These are phyloP conservation scores for Octonoba sinensis DNA, from an alignment of 2,888 invertebrate genomes.

Conservation along the genomic window DNA sequence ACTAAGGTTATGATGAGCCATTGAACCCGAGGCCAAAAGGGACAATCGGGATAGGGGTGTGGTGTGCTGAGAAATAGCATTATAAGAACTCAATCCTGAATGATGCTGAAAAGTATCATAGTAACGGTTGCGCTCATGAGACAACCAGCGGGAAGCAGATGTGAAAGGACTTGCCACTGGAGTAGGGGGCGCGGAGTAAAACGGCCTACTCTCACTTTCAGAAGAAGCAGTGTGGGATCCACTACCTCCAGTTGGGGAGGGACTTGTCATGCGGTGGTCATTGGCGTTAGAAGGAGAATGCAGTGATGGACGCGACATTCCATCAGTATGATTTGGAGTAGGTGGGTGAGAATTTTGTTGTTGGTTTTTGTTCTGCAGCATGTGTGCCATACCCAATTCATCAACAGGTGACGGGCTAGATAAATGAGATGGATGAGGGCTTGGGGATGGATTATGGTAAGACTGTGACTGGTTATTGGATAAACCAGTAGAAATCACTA, in stretches of 20 bases:
- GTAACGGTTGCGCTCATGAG: conserved; percentile 56
- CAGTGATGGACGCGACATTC: conserved; percentile 37
- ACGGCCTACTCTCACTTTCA: conserved; percentile 55
- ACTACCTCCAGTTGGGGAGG: conserved; percentile 27
- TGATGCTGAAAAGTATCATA: conserved; percentile 63
- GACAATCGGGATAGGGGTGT: conserved; percentile 61
- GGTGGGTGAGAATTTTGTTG: conserved; percentile 59
- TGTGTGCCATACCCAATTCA: conserved; percentile 47
- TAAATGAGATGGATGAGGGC: conserved; percentile 54
- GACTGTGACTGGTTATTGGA: conserved; percentile 50
- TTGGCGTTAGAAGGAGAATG: conserved; percentile 43
- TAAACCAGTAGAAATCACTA: conserved; percentile 44
- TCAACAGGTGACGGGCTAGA: conserved; percentile 62
- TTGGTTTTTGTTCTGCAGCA: conserved; percentile 48
- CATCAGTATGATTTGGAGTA: conserved; percentile 49
- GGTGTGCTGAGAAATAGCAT: conserved; percentile 61
- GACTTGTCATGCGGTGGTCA: conserved; percentile 39
- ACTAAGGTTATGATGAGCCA: conserved; percentile 57
- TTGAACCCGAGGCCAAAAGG: conserved; percentile 60
- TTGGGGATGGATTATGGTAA: conserved; percentile 53
- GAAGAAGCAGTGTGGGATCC: conserved; percentile 18
- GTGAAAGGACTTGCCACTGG: conserved; percentile 60
- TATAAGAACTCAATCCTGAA: conserved; percentile 59
- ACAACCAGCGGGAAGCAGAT: conserved; percentile 57
- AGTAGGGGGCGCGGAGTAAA: conserved; percentile 64